A percentile compares a stretch with the other conserved stretches of the same genome.
Evolutionary conservation across 2,888 invertebrate species (phyloP).

Genomic region (Melinaea marsaeus): DNA sequence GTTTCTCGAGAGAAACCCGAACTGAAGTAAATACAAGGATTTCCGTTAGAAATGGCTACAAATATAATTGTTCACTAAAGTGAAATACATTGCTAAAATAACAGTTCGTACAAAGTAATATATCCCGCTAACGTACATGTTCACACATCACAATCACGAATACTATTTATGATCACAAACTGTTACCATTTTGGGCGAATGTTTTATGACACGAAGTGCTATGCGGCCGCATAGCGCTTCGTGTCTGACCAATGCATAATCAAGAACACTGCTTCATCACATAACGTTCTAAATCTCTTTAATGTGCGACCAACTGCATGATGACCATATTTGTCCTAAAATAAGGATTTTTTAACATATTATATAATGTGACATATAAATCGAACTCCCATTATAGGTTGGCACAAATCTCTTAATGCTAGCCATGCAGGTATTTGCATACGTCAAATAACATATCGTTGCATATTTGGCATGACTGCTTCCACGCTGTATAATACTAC

Average conservation of each 20-base stretch:
- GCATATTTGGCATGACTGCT: no score
- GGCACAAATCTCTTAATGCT: no score
- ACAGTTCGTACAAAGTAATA: not conserved
- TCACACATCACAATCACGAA: constrained; percentile 1
- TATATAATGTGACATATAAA: not conserved
- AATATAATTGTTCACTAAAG: not conserved
- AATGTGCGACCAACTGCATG: constrained; percentile 23
- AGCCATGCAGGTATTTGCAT: no score
- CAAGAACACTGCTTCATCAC: constrained; percentile 13
- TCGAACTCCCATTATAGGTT: no score
- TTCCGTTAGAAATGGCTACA: no score
- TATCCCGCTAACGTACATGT: not conserved
- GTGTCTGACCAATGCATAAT: constrained; percentile 19
- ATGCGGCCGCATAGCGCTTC: constrained; percentile 12
- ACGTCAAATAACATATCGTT: no score
- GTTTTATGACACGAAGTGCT: not conserved
- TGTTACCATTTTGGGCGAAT: not conserved
- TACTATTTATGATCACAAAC: constrained; percentile 2
- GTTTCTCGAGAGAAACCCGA: no score
- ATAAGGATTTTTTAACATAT: not conserved
- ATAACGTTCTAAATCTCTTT: constrained; percentile 25
- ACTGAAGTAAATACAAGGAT: not conserved
- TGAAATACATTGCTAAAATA: not conserved
- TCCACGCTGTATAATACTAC: no score
- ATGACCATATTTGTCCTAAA: not conserved